These are phyloP conservation scores for Oryzias curvinotus DNA, from an alignment of 2,113 vertebrate genomes.

Conservation along the genomic window DNA sequence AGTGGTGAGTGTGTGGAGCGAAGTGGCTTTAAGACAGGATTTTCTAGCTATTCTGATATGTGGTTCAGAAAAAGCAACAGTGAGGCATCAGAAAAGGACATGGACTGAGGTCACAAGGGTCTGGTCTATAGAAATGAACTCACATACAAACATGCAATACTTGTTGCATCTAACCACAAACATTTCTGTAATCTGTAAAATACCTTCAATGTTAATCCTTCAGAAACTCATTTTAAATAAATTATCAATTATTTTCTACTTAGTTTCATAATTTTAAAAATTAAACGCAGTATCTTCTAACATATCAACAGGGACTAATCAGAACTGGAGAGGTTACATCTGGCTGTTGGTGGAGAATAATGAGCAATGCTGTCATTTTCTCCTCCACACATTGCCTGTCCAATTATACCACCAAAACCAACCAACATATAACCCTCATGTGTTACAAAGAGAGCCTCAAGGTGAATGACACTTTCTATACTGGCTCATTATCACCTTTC, in stretches of 20 bases:
- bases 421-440: conserved; percentile 39
- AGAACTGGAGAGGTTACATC: conserved; percentile 37
- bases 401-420: conserved; percentile 46
- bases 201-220: too few species aligned
- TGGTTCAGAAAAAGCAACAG: conserved; percentile 51
- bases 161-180: background rate
- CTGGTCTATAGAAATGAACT: conserved; percentile 32
- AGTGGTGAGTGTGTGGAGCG: conserved; percentile 50
- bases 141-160: conserved; percentile 3
- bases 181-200: too few species aligned
- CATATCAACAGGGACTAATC: conserved; percentile 44
- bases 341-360: conserved; percentile 39
- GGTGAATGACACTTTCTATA: conserved; percentile 56
- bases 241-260: conserved; percentile 41
- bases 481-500: conserved; percentile 71
- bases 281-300: conserved; percentile 34
- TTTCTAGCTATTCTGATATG: conserved; percentile 72
- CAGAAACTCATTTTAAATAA: conserved; percentile 2
- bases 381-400: conserved; percentile 47
- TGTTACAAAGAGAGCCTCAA: conserved; percentile 47
- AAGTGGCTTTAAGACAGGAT: conserved; percentile 46
- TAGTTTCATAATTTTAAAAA: conserved; percentile 27
- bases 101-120: conserved; percentile 56
- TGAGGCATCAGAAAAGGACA: conserved; percentile 49
- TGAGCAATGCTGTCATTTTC: conserved; percentile 51